Evolutionary conservation across 2,113 vertebrate species (phyloP).

Genomic region (Microtus oregoni): DNA sequence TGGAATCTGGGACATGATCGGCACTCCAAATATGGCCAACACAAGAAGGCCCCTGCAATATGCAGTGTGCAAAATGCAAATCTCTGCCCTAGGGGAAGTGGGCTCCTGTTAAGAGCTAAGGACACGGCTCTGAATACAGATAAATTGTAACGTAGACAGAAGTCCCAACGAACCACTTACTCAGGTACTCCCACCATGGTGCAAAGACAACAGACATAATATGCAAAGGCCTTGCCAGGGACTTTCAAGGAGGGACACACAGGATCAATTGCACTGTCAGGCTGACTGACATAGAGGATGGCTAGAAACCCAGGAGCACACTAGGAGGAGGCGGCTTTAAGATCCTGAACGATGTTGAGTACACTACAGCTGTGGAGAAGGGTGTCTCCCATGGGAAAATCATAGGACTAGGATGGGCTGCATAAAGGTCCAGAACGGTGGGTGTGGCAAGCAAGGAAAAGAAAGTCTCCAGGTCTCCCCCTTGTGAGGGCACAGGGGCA

Average conservation of each 20-base stretch:
- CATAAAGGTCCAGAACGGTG: not conserved
- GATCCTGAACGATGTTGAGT: not conserved
- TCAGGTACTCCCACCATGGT: not conserved
- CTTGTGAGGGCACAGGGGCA: not conserved
- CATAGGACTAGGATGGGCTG: not conserved
- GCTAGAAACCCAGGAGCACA: not conserved
- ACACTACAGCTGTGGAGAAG: not conserved
- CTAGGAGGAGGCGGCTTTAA: not conserved
- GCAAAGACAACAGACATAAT: not conserved
- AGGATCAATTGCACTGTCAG: not conserved
- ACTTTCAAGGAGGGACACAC: not conserved
- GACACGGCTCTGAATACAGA: not conserved
- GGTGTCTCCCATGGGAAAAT: not conserved
- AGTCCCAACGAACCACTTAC: not conserved
- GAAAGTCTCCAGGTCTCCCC: constrained; percentile 6
- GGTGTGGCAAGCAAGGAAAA: not conserved
- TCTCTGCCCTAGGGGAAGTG: not conserved
- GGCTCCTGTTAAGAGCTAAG: not conserved
- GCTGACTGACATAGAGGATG: not conserved
- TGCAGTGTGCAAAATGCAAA: not conserved
- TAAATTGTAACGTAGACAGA: not conserved
- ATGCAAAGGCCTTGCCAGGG: not conserved
- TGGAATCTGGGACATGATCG: not conserved
- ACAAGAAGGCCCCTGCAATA: not conserved
- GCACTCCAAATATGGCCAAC: not conserved